A percentile compares a stretch with the other conserved stretches of the same genome.
phyloP scores from a whole-genome alignment of 2,888 invertebrate species.

The Lycophotia porphyrea region DNA sequence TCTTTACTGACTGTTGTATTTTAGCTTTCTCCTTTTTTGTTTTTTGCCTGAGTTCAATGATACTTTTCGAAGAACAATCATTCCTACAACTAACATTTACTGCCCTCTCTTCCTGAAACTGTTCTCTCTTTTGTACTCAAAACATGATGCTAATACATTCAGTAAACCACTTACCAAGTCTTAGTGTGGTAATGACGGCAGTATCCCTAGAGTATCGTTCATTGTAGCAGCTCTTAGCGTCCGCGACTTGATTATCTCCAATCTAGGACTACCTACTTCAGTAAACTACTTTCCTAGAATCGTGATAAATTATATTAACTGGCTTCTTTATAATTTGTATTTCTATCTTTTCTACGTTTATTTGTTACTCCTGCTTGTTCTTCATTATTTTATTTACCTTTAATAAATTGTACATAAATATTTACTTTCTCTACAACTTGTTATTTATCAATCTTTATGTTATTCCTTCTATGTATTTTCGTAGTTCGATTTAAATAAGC shows the following conservation, averaged over 20 bases:
- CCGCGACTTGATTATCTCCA: slow-evolving; percentile 34
- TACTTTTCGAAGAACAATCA: slow-evolving; percentile 1
- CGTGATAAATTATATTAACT: not conserved
- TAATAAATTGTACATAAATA: not conserved
- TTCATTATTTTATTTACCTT: slow-evolving; percentile 5
- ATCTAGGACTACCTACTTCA: not conserved
- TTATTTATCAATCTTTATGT: not conserved
- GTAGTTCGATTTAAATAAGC: not conserved
- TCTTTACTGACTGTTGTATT: slow-evolving; percentile 18
- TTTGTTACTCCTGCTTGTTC: not conserved
- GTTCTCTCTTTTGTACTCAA: slow-evolving; percentile 2
- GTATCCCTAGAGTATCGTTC: slow-evolving; percentile 44
- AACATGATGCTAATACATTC: slow-evolving; percentile 17
- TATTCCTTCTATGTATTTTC: not conserved
- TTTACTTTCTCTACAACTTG: not conserved
- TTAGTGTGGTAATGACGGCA: slow-evolving; percentile 45
- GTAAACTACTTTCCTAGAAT: not conserved
- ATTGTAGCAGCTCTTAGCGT: slow-evolving; percentile 38
- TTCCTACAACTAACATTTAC: not conserved
- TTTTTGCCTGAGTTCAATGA: not conserved
- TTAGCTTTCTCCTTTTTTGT: not conserved
- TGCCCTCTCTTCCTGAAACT: not conserved
- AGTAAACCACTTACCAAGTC: slow-evolving; percentile 47
- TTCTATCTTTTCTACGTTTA: not conserved
- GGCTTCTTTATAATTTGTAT: not conserved